A percentile compares a stretch with the other conserved stretches of the same genome.
Conservation (phyloP, 2,113 vertebrate genomes). For the Petrocephalus microphthalmus region DNA sequence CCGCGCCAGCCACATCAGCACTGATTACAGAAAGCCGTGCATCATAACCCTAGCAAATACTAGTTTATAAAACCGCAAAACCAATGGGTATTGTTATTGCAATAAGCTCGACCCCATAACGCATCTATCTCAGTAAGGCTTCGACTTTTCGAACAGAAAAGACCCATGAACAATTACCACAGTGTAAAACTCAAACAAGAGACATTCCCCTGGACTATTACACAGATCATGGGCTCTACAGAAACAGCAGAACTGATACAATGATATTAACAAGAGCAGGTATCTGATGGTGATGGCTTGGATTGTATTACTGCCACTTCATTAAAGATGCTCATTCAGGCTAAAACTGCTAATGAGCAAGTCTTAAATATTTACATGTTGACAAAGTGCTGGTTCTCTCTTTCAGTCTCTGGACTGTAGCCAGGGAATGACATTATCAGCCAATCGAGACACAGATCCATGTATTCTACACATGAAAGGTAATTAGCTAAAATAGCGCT, state of each 20-base stretch:
- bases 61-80: neutral
- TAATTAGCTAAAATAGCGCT: slow-evolving; percentile 10
- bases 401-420: slow-evolving; percentile 3
- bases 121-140: neutral
- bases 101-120: neutral
- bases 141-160: neutral
- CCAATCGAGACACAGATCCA: slow-evolving; percentile 1
- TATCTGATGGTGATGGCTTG: neutral
- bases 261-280: neutral
- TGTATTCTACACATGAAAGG: slow-evolving; percentile 16
- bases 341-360: slow-evolving; percentile 4
- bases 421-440: neutral
- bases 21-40: neutral
- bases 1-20: neutral
- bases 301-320: slow-evolving; percentile 8
- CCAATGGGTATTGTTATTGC: neutral
- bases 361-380: slow-evolving; percentile 19
- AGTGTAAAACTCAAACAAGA: neutral
- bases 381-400: slow-evolving; percentile 5
- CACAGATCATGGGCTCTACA: neutral
- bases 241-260: neutral
- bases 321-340: slow-evolving; percentile 3
- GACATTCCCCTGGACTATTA: neutral
- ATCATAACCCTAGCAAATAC: neutral
- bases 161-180: neutral